These are phyloP conservation scores for Pitangus sulphuratus DNA, from an alignment of 2,797 vertebrate genomes.

Conservation along the genomic window DNA sequence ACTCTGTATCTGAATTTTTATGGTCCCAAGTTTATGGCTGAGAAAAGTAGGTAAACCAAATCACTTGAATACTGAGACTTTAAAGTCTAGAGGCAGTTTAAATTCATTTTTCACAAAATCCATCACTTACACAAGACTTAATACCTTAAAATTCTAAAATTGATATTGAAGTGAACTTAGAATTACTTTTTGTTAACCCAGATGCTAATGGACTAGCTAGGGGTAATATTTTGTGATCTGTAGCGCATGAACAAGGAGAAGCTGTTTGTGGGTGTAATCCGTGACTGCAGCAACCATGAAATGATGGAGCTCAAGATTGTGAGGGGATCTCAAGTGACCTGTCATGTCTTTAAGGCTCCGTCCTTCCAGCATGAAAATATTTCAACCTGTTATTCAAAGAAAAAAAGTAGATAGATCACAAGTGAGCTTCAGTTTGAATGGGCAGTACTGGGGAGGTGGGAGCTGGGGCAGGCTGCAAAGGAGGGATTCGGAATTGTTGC, in stretches of 20 bases:
- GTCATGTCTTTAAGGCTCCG: neutral
- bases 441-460: neutral
- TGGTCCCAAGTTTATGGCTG: neutral
- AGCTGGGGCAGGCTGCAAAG: neutral
- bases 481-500: neutral
- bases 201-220: neutral
- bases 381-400: neutral
- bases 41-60: neutral
- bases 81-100: neutral
- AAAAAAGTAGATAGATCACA: neutral
- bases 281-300: neutral
- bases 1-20: neutral
- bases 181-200: neutral
- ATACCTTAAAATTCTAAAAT: neutral
- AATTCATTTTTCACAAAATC: neutral
- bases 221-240: neutral
- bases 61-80: neutral
- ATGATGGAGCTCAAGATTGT: neutral
- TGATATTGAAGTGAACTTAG: neutral
- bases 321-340: neutral
- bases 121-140: neutral
- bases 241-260: neutral
- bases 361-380: neutral
- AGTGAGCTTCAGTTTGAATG: neutral
- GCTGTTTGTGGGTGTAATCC: neutral